phyloP scores from a whole-genome alignment of 2,797 vertebrate species.

The Tympanoctomys barrerae region DNA sequence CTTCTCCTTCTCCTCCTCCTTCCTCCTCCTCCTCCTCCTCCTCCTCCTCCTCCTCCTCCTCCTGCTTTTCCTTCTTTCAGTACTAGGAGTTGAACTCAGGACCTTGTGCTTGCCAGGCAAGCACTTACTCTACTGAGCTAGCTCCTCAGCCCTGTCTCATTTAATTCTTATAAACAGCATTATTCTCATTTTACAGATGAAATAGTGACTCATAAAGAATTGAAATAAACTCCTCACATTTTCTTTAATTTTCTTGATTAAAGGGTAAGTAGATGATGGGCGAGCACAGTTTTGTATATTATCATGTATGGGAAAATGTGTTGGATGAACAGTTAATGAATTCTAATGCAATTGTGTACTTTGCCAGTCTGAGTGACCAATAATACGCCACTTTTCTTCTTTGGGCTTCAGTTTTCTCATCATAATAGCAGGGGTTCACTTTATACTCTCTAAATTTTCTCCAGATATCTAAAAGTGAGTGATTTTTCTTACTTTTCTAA shows the following conservation, averaged over 20 bases:
- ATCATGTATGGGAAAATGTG: background rate
- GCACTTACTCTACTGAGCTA: too few relatives aligned
- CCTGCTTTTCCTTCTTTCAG: too few relatives aligned
- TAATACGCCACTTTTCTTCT: background rate
- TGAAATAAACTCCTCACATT: background rate
- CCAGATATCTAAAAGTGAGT: slow-evolving; percentile 50
- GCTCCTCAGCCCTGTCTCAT: background rate
- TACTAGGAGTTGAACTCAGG: too few relatives aligned
- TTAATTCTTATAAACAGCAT: background rate
- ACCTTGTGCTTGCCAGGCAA: too few relatives aligned
- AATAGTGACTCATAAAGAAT: background rate
- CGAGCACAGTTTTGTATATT: background rate
- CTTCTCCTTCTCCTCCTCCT: too few relatives aligned
- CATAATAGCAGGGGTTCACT: background rate
- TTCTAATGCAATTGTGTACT: background rate
- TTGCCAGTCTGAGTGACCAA: background rate
- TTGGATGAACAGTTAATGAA: background rate
- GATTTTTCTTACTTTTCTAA: slow-evolving; percentile 72
- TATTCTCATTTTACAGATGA: background rate
- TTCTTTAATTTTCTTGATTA: background rate
- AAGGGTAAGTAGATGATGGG: background rate
- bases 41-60: too few relatives aligned
- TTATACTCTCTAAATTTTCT: slow-evolving; percentile 20
- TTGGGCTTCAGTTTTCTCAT: background rate
- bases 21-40: too few relatives aligned